phyloP scores from a whole-genome alignment of 2,797 vertebrate genomes.

The Melanotaenia pygmaea region DNA sequence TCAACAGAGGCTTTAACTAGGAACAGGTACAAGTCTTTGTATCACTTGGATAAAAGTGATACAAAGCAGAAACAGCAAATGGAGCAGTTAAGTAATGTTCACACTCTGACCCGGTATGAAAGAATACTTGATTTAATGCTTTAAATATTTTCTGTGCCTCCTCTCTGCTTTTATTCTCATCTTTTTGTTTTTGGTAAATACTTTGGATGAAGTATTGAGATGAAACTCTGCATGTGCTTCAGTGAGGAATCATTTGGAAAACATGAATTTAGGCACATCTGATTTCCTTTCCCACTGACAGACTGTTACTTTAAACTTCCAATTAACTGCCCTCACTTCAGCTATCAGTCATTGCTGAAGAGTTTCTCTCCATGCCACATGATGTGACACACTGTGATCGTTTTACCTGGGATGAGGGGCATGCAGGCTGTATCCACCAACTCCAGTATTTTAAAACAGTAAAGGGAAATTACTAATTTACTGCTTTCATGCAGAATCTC shows the following conservation, averaged over 20 bases:
- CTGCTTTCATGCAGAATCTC: slow-evolving; percentile 22
- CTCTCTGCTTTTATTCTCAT: slow-evolving; percentile 25
- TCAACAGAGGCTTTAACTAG: slow-evolving; percentile 70
- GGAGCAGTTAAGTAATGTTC: slow-evolving; percentile 30
- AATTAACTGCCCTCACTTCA: slow-evolving; percentile 68
- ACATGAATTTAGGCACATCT: slow-evolving; percentile 57
- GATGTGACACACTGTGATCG: slow-evolving; percentile 62
- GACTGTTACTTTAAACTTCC: slow-evolving; percentile 70
- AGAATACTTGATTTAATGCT: slow-evolving; percentile 42
- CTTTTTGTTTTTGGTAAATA: slow-evolving; percentile 50
- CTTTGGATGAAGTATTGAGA: background rate
- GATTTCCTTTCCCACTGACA: slow-evolving; percentile 61
- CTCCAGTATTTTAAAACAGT: slow-evolving; percentile 56
- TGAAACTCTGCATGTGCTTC: slow-evolving; percentile 11
- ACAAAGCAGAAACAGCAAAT: slow-evolving; percentile 4
- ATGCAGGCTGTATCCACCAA: slow-evolving; percentile 52
- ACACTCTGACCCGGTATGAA: slow-evolving; percentile 17
- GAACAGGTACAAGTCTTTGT: slow-evolving; percentile 43
- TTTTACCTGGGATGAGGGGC: slow-evolving; percentile 58
- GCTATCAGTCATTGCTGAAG: slow-evolving; percentile 62
- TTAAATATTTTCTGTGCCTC: slow-evolving; percentile 41
- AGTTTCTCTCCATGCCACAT: slow-evolving; percentile 31
- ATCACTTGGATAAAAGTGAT: slow-evolving; percentile 40
- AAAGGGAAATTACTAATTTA: slow-evolving; percentile 62
- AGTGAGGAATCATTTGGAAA: slow-evolving; percentile 34